phyloP scores from a whole-genome alignment of 1,140 invertebrate species.

The Ceratina australensis region DNA sequence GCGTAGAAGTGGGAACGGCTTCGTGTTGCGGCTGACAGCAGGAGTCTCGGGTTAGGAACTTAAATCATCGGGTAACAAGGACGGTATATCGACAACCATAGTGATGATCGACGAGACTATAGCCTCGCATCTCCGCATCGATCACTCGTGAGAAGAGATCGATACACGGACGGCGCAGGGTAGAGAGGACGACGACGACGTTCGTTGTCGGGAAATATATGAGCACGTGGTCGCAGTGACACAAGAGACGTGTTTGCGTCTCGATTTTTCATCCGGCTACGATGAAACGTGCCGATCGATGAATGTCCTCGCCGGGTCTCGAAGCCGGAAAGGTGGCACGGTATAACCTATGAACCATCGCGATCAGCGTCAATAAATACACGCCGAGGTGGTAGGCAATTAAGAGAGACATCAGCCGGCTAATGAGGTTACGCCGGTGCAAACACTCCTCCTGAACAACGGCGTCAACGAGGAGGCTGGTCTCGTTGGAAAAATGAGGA shows the following conservation, averaged over 20 bases:
- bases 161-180: conserved; percentile 53
- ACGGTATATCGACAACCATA: conserved; percentile 60
- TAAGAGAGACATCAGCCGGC: conserved; percentile 77
- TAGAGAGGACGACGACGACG: conserved; percentile 41
- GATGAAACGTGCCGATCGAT: conserved; percentile 42
- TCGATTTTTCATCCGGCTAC: conserved; percentile 5
- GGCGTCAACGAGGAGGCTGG: conserved; percentile 34
- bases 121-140: conserved; percentile 58
- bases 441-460: conserved; percentile 53
- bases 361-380: conserved; percentile 72
- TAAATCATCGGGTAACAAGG: conserved; percentile 69
- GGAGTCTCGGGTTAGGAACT: conserved; percentile 67
- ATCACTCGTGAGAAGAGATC: conserved; percentile 65
- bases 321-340: not conserved
- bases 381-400: conserved; percentile 68
- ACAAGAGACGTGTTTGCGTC: conserved; percentile 34
- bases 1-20: conserved; percentile 63
- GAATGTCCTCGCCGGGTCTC: not conserved
- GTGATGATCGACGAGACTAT: conserved; percentile 61
- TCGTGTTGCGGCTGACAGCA: conserved; percentile 68
- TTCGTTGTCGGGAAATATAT: conserved; percentile 53
- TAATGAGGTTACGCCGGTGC: conserved; percentile 75
- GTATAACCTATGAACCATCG: conserved; percentile 46
- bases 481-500: conserved; percentile 2
- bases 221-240: conserved; percentile 42